phyloP scores from a whole-genome alignment of 2,797 vertebrate species.

The Enteromius fasciolatus region DNA sequence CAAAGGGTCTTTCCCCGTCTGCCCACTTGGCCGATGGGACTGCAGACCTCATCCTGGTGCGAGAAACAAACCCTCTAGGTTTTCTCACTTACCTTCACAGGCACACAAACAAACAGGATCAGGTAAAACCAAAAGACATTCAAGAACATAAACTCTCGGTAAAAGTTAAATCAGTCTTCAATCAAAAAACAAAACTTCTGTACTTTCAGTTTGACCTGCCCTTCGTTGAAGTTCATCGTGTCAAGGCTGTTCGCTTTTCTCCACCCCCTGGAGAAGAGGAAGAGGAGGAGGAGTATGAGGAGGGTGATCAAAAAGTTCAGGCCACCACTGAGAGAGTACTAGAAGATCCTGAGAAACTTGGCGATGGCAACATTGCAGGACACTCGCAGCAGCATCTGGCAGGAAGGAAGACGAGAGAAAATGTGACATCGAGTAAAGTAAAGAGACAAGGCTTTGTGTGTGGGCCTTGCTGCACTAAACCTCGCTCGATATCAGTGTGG shows the following conservation, averaged over 20 bases:
- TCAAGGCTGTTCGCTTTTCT: constrained; percentile 79
- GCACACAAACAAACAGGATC: constrained; percentile 82
- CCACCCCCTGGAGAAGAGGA: constrained; percentile 62
- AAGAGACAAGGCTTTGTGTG: constrained; percentile 64
- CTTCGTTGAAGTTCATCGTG: constrained; percentile 84
- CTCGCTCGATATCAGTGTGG: constrained; percentile 77
- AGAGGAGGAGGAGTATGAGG: constrained; percentile 45
- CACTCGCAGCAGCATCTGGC: constrained; percentile 71
- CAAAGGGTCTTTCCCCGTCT: constrained; percentile 81
- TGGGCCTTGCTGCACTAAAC: constrained; percentile 72
- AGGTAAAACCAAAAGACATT: constrained; percentile 66
- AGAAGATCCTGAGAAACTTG: constrained; percentile 48
- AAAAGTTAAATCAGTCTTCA: neutral
- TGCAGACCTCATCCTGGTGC: constrained; percentile 83
- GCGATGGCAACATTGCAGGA: constrained; percentile 34
- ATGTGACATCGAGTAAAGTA: constrained; percentile 48
- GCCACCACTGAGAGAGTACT: neutral
- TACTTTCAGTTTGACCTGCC: constrained; percentile 82
- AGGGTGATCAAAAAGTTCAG: constrained; percentile 47
- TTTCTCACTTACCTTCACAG: constrained; percentile 82
- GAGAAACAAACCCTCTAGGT: constrained; percentile 73
- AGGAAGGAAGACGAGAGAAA: constrained; percentile 23
- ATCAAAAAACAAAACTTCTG: neutral
- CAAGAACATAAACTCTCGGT: neutral
- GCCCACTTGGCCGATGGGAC: constrained; percentile 87